Evolutionary conservation across 2,797 vertebrate genomes (phyloP), one percentile per base, ranked within the genome.

Genomic region (Somateria mollissima): DNA sequence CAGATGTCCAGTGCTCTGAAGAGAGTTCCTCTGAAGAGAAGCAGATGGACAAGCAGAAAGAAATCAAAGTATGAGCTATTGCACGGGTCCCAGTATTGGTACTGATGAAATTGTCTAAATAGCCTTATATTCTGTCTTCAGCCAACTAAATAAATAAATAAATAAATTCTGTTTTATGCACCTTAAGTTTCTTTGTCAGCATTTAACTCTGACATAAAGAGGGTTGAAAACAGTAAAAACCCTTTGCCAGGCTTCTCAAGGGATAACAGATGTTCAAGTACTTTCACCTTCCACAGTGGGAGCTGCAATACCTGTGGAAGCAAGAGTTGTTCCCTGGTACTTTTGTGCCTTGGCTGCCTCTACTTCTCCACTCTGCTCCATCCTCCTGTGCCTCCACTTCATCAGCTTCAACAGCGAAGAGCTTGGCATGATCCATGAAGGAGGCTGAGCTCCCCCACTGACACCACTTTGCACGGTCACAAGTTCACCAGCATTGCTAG

Each of bases 401-500:
- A 76, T 39, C 25, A 53, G 14, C 51, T 53, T 53, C 51, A 53
- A 51, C 10, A 4, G 28, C 22, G 13, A 70, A 92, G 67, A 69
- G n/a, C 21, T 64, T 77, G 53, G 13, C 57, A 18, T 36, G 41
- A 39, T 58, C 47, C 84, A 69, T 82, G 82, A 72, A 82, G 32
- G 45, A 53, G 56, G 57, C 43, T 83, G 86, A 79, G 64, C 60
- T 87, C 53, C 70, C 56, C 56, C 49, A 61, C 58, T 10, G n/a
- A 2, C 58, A 82, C 39, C 49, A 27, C 53, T 79, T 95, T 92
- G 85, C 74, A 73, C 1, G 20, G 95, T 92, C 92, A 91, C 54
- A 89, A 94, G 96, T 93, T 96, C 92, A 95, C 0, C 1, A 87
- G 70, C 56, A 27, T 51, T 92, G 54, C 89, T 95, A 54, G 65